These are phyloP conservation scores for Syrista parreyssii DNA, from an alignment of 2,888 invertebrate species.

Conservation along the genomic window DNA sequence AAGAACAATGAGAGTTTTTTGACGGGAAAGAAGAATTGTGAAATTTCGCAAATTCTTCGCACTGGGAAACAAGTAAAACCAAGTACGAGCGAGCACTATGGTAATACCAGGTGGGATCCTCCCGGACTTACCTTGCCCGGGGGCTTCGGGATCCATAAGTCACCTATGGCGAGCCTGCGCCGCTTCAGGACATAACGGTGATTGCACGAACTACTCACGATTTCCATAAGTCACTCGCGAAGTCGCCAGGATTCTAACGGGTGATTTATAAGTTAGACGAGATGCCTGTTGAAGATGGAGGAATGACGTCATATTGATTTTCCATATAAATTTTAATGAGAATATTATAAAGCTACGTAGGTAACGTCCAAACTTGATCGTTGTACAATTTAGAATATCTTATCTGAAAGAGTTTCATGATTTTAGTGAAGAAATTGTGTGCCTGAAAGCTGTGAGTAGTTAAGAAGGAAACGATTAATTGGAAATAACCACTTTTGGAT, in stretches of 20 bases:
- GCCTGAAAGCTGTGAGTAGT: neutral
- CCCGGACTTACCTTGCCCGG: conserved; percentile 32
- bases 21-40: neutral
- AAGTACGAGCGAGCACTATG: neutral
- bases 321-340: neutral
- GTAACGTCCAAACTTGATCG: neutral
- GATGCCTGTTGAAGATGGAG: neutral
- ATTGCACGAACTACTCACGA: conserved; percentile 54
- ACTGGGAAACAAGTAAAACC: neutral
- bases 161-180: conserved; percentile 27
- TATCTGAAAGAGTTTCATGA: neutral
- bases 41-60: neutral
- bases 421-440: neutral
- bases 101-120: neutral
- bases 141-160: conserved; percentile 35
- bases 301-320: neutral
- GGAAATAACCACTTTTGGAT: neutral
- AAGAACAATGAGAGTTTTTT: neutral
- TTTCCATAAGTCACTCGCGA: conserved; percentile 55
- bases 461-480: too few species aligned
- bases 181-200: conserved; percentile 48
- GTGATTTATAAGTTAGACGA: conserved; percentile 29
- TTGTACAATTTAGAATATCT: neutral
- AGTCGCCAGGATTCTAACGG: conserved; percentile 30
- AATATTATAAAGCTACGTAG: neutral